Evolutionary conservation across 2,113 vertebrate genomes (phyloP).

Genomic region (Pelobates fuscus): DNA sequence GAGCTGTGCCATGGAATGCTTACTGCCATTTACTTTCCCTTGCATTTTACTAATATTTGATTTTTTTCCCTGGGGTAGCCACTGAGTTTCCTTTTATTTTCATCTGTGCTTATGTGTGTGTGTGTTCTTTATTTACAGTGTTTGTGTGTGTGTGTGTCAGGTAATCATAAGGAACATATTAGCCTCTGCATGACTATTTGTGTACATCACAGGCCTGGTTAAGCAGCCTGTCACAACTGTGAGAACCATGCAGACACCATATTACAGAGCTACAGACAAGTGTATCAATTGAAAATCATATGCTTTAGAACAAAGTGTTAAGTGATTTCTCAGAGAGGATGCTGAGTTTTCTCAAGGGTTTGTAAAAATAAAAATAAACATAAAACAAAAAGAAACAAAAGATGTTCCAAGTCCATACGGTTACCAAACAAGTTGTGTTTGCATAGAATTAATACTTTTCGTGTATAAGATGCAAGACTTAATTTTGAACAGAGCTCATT

Average conservation of each 20-base stretch:
- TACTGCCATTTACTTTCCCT: too few species aligned
- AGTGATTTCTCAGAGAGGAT: conserved; percentile 5
- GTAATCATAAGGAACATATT: conserved; percentile 21
- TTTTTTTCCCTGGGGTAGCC: too few species aligned
- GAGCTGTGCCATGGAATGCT: too few species aligned
- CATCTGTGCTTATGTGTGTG: not conserved
- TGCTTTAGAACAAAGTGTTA: conserved; percentile 1
- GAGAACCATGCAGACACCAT: conserved; percentile 7
- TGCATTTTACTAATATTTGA: too few species aligned
- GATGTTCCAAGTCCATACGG: not conserved
- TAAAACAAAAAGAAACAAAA: conserved; percentile 11
- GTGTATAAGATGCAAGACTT: too few species aligned
- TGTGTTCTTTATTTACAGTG: not conserved
- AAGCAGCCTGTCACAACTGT: conserved; percentile 18
- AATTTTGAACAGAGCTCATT: too few species aligned
- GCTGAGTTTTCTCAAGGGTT: conserved; percentile 1
- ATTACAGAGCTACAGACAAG: conserved; percentile 13
- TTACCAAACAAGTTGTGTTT: not conserved
- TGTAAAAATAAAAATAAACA: conserved; percentile 41
- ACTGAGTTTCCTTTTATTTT: not conserved
- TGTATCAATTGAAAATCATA: not conserved
- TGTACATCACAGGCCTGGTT: conserved; percentile 48
- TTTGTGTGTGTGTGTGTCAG: not conserved
- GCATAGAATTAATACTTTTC: too few species aligned
- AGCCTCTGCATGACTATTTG: conserved; percentile 35